Evolutionary conservation across 2,888 invertebrate species (phyloP).

Genomic region (Cosmorhoe ocellata): DNA sequence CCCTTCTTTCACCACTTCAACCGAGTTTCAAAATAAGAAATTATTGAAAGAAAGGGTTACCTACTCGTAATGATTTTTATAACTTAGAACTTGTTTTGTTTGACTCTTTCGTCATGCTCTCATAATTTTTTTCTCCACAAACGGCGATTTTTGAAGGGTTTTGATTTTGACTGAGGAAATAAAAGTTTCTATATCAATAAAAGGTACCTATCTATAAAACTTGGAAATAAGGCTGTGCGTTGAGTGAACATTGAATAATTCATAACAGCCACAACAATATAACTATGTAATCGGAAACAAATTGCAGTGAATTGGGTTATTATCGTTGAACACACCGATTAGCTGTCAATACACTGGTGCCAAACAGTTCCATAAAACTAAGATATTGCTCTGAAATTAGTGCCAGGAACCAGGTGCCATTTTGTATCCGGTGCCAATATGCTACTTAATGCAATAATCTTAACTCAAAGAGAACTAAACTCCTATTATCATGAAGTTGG

Average conservation of each 20-base stretch:
- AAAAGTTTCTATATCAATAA: too few relatives aligned
- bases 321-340: slow-evolving; percentile 6
- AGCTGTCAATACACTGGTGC: slow-evolving; percentile 15
- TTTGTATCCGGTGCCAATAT: not conserved
- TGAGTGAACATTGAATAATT: too few relatives aligned
- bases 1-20: slow-evolving; percentile 5
- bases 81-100: slow-evolving; percentile 1
- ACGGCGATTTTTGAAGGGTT: too few relatives aligned
- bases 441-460: too few relatives aligned
- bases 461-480: too few relatives aligned
- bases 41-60: slow-evolving; percentile 2
- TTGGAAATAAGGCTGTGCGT: too few relatives aligned
- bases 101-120: not conserved
- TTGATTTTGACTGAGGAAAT: too few relatives aligned
- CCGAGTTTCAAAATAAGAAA: slow-evolving; percentile 7
- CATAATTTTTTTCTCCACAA: too few relatives aligned
- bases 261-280: not conserved
- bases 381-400: slow-evolving; percentile 15
- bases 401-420: slow-evolving; percentile 8
- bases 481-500: too few relatives aligned
- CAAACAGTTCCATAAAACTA: slow-evolving; percentile 16
- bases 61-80: not conserved
- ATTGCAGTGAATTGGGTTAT: slow-evolving; percentile 1
- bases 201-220: too few relatives aligned
- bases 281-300: slow-evolving; percentile 1